These are phyloP conservation scores for Xiphydria camelus DNA, from an alignment of 2,888 invertebrate species.

Conservation along the genomic window DNA sequence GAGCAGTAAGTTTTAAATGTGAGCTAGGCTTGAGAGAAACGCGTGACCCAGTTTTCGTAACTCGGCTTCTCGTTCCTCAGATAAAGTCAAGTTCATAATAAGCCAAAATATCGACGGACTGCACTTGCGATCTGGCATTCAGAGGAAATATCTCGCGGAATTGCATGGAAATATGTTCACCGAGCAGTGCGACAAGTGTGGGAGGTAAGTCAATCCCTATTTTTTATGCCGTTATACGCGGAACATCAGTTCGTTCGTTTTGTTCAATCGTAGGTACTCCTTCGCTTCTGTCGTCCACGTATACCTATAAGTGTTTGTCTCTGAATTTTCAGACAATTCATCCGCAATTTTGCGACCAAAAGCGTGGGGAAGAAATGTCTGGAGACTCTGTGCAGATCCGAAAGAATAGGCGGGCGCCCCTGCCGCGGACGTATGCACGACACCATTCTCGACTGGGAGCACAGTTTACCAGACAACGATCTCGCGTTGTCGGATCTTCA, in stretches of 20 bases:
- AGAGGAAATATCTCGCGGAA: slow-evolving; percentile 81
- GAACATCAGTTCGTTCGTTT: no score
- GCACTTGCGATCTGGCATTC: slow-evolving; percentile 87
- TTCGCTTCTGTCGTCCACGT: no score
- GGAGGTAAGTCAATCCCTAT: slow-evolving; percentile 61
- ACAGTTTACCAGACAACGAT: slow-evolving; percentile 86
- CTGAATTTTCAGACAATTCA: slow-evolving; percentile 70
- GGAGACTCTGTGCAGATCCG: slow-evolving; percentile 68
- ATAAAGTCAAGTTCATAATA: slow-evolving; percentile 80
- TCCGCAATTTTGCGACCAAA: slow-evolving; percentile 73
- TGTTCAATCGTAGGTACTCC: no score
- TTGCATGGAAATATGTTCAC: slow-evolving; percentile 98
- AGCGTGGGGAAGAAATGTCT: slow-evolving; percentile 78
- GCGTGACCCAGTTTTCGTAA: background rate
- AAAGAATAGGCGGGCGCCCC: slow-evolving; percentile 65
- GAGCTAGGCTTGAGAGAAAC: background rate
- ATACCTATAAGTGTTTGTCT: no score
- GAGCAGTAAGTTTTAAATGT: slow-evolving; percentile 45
- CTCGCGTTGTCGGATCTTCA: slow-evolving; percentile 82
- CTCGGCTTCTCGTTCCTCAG: slow-evolving; percentile 47
- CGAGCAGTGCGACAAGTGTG: slow-evolving; percentile 90
- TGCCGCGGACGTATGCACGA: slow-evolving; percentile 89
- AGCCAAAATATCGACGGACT: slow-evolving; percentile 99
- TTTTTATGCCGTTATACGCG: background rate
- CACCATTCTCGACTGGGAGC: slow-evolving; percentile 97